Conservation (phyloP, 2,888 invertebrate species). For the Oconnorella tubifera region DNA sequence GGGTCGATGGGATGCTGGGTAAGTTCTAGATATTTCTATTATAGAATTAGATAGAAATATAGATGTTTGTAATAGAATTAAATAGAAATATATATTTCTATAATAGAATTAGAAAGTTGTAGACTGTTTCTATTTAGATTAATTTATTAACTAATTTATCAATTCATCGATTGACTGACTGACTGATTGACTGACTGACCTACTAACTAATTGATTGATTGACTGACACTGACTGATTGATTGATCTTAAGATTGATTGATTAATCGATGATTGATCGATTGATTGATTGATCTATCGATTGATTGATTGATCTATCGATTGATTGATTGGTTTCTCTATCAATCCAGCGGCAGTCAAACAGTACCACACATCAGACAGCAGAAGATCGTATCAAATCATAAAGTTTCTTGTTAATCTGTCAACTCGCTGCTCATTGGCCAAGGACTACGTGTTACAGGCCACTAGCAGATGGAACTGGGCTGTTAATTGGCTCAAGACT, state of each 20-base stretch:
- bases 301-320: too few species aligned
- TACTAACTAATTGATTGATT: neutral
- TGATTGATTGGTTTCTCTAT: too few species aligned
- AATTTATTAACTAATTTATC: neutral
- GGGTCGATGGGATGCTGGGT: slow-evolving; percentile 55
- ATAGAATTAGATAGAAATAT: too few species aligned
- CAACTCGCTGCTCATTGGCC: slow-evolving; percentile 52
- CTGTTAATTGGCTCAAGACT: slow-evolving; percentile 59
- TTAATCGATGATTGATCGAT: too few species aligned
- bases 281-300: too few species aligned
- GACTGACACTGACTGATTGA: too few species aligned
- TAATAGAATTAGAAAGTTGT: neutral
- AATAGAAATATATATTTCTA: too few species aligned
- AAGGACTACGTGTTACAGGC: slow-evolving; percentile 56
- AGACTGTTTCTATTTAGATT: neutral
- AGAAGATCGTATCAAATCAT: slow-evolving; percentile 59
- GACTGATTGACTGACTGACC: neutral
- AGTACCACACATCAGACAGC: slow-evolving; percentile 55
- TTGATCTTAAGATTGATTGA: too few species aligned
- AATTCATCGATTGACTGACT: neutral
- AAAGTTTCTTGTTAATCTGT: slow-evolving; percentile 58
- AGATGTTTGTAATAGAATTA: too few species aligned
- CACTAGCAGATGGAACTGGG: slow-evolving; percentile 59
- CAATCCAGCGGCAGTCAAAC: slow-evolving; percentile 40
- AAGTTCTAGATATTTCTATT: slow-evolving; percentile 32